These are phyloP conservation scores for Drosophila ezoana DNA, from an alignment of 2,888 invertebrate species.

Conservation along the genomic window DNA sequence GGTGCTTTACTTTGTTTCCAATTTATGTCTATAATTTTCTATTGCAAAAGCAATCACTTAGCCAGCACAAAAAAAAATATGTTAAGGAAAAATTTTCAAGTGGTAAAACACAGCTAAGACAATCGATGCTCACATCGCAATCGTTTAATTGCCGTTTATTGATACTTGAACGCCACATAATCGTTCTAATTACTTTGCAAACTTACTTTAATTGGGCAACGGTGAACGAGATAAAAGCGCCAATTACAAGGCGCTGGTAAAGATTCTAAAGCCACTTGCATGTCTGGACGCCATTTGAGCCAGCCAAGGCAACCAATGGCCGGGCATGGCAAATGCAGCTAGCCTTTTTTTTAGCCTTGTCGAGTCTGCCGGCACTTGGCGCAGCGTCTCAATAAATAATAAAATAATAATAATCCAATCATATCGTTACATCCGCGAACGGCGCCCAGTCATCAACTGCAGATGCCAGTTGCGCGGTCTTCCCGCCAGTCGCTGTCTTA, in stretches of 20 bases:
- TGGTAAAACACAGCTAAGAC: constrained; percentile 37
- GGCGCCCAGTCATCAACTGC: constrained; percentile 61
- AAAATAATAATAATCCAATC: constrained; percentile 84
- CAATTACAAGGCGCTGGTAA: constrained; percentile 59
- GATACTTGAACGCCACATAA: constrained; percentile 79
- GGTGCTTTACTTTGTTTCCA: constrained; percentile 2
- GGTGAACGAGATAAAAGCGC: constrained; percentile 68
- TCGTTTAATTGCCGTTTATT: constrained; percentile 73
- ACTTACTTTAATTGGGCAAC: constrained; percentile 75
- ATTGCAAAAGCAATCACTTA: constrained; percentile 57
- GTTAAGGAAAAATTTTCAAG: constrained; percentile 36
- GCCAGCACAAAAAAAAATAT: constrained; percentile 23
- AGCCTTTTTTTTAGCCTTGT: constrained; percentile 10
- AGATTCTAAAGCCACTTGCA: constrained; percentile 61
- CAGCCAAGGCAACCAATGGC: background rate
- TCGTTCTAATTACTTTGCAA: constrained; percentile 78
- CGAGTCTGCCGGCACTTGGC: constrained; percentile 42
- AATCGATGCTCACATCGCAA: constrained; percentile 52
- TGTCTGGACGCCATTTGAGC: constrained; percentile 64
- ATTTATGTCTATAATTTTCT: constrained; percentile 3
- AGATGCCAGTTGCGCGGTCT: constrained; percentile 17
- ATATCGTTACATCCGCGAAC: constrained; percentile 79
- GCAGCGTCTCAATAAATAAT: constrained; percentile 81
- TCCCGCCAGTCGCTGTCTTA: constrained; percentile 40
- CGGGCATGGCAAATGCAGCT: constrained; percentile 27